Evolutionary conservation across 1,140 invertebrate genomes (phyloP), one percentile per base, ranked within the genome.

Genomic region (Drosophila kurseongensis): DNA sequence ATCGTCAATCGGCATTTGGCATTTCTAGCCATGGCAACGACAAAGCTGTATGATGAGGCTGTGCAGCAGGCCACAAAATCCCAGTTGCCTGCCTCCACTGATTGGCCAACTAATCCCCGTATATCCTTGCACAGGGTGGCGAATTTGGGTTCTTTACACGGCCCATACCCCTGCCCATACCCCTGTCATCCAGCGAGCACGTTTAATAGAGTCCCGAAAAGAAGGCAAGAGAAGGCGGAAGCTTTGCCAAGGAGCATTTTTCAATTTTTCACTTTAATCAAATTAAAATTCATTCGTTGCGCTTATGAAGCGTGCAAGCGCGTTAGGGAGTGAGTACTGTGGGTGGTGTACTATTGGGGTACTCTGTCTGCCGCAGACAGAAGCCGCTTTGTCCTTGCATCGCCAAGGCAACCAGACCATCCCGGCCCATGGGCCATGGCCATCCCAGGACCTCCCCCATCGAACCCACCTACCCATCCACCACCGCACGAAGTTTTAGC

Each of bases 261-360:
- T 80, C 82, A 83, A 90, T 90, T 90, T 90, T 90, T 83, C 82
- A 86, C 82, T 90, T 90, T 90, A 90, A 90, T 90, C 83, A 90
- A 90, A 90, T 90, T 90, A 90, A 88, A 90, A 90, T 90, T 90
- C 88, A 90, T 90, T 90, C 88, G 88, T 76, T 77, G 73, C 88
- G 88, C 88, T 83, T 90, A 83, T 86, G 88, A 90, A 86, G 86
- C 88, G 83, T 86, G 75, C 69, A 78, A 57, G 57, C 47, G 23
- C 45, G 68, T 23, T 7, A n/a, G 38, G 40, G 68, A 23, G 29
- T 14, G 27, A 29, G 23, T 29, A n/a, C n/a, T n/a, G 7, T 16
- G 42, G 16, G 35, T 44, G 27, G 14, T n/a, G 27, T 14, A 13
- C 27, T 36, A 14, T 1, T 1, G 9, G 32, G 42, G 36, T 7